A percentile compares a stretch with the other conserved stretches of the same genome.
phyloP scores from a whole-genome alignment of 2,797 vertebrate species.

The Emys orbicularis region DNA sequence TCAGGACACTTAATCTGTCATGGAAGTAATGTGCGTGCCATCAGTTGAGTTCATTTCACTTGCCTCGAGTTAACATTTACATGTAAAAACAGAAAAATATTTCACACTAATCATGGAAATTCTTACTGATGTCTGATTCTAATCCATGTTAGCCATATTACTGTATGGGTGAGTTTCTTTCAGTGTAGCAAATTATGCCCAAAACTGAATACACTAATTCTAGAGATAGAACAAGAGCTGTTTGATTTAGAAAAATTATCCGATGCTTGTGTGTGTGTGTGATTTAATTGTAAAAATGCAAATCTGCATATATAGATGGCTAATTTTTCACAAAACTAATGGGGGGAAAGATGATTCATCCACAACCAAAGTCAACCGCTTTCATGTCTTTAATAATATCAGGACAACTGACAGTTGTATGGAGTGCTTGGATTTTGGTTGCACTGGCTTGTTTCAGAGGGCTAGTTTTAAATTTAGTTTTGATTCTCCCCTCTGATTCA shows the following conservation, averaged over 20 bases:
- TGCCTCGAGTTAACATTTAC: constrained; percentile 15
- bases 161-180: neutral
- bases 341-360: neutral
- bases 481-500: neutral
- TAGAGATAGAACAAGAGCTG: neutral
- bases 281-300: neutral
- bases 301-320: neutral
- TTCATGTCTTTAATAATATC: neutral
- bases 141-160: neutral
- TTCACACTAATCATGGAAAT: neutral
- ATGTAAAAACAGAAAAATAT: constrained; percentile 3
- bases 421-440: neutral
- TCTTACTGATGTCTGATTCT: neutral
- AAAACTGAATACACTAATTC: neutral
- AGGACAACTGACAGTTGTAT: neutral
- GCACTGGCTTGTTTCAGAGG: neutral
- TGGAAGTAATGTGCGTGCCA: neutral
- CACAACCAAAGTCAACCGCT: neutral
- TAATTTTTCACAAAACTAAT: neutral
- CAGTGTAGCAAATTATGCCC: neutral
- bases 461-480: neutral
- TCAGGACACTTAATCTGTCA: neutral
- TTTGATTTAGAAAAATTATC: neutral
- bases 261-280: neutral
- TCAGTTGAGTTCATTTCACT: constrained; percentile 16